Conservation (phyloP, 1,140 invertebrate genomes). For the Drosophila busckii region DNA sequence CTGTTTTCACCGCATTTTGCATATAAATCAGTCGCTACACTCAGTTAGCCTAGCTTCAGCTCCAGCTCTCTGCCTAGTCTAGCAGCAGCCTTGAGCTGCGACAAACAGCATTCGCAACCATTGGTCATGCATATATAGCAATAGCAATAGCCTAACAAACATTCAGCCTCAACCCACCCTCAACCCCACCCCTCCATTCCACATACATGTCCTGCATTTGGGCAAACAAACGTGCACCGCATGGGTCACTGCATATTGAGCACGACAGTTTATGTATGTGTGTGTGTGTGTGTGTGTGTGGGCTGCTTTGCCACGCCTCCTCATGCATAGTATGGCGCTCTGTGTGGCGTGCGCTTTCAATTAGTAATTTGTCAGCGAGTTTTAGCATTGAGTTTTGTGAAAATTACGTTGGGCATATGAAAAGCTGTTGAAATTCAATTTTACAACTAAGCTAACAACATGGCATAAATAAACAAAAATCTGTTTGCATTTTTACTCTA, state of each 20-base stretch:
- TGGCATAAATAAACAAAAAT: constrained; percentile 41
- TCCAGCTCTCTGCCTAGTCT: no score
- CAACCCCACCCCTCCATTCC: no score
- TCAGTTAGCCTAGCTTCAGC: neutral
- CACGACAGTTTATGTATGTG: constrained; percentile 18
- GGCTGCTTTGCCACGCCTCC: constrained; percentile 18
- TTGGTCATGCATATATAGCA: constrained; percentile 5
- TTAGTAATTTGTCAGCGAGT: constrained; percentile 69
- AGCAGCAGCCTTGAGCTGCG: constrained; percentile 25
- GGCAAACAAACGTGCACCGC: constrained; percentile 69
- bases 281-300: constrained; percentile 8
- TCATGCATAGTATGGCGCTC: constrained; percentile 43
- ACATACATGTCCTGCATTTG: constrained; percentile 57
- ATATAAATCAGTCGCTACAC: constrained; percentile 69
- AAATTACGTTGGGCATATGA: constrained; percentile 43
- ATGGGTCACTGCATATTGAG: constrained; percentile 69
- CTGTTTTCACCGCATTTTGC: constrained; percentile 68
- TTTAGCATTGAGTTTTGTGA: constrained; percentile 38
- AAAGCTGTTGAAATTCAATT: constrained; percentile 66
- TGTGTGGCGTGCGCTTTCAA: constrained; percentile 57
- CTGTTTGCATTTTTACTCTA: no score
- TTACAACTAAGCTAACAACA: constrained; percentile 33
- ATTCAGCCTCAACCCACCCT: constrained; percentile 19
- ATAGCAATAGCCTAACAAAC: constrained; percentile 33
- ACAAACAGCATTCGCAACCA: constrained; percentile 39